phyloP scores from a whole-genome alignment of 2,113 vertebrate species.

The Meriones unguiculatus region DNA sequence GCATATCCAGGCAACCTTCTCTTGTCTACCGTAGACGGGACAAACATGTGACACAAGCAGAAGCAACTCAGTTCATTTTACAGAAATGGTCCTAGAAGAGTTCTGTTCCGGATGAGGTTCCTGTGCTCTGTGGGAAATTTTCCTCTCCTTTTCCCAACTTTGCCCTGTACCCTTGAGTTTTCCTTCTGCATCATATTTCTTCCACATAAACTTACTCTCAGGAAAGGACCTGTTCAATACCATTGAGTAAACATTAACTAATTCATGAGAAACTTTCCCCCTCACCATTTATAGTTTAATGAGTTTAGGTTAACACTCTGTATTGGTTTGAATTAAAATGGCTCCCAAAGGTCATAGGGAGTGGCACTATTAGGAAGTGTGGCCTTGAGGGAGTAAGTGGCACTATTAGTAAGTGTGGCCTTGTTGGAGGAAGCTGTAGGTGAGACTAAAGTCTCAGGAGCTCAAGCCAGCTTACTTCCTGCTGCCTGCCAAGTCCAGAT shows the following conservation, averaged over 20 bases:
- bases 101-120: not conserved
- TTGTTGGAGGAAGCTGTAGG: too few species aligned
- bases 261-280: not conserved
- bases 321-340: too few species aligned
- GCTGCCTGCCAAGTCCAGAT: too few species aligned
- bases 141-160: not conserved
- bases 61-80: not conserved
- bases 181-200: not conserved
- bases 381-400: too few species aligned
- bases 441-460: too few species aligned
- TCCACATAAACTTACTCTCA: not conserved
- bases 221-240: not conserved
- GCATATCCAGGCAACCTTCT: not conserved
- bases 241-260: not conserved
- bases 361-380: too few species aligned
- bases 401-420: too few species aligned
- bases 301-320: not conserved
- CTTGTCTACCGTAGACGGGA: not conserved
- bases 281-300: not conserved
- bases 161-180: not conserved
- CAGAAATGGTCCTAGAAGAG: not conserved
- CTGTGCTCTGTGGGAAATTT: not conserved
- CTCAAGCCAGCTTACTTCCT: too few species aligned
- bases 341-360: too few species aligned
- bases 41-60: not conserved